Base-by-base conservation (phyloP, 2,888 invertebrate genomes). In the Heliconius erato region DNA sequence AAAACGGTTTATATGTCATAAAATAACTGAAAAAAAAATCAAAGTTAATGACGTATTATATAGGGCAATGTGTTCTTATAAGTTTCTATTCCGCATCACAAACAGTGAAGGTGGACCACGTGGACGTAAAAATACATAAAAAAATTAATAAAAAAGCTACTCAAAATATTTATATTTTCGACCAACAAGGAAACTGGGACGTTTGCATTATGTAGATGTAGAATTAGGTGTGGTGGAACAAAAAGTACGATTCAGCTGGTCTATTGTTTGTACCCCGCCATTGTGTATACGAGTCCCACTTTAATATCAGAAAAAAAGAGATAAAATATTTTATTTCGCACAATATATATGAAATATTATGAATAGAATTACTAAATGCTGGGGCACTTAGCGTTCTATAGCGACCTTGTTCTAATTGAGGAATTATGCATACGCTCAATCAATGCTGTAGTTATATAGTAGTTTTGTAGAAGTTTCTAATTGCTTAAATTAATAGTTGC, bases 181-280 rank as follows among this genome's bases (percentile, higher is more conserved):
- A 35, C 59, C 59, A 35, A 84, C 74, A 79, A 59, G 78, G 79
- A 83, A 85, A 85, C 82, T 85, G 84, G 86, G 83, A 83, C 83
- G 83, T 83, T 74, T 79, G 84, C 84, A 87, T 87, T 87, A 87
- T 85, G 84, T 85, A 85, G 85, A 84, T 86, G 83, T 86, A 87
- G 85, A 86, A 87, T 87, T 87, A 85, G 86, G 86, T 84, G 85
- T 82, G 83, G 86, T 86, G 82, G 85, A 87, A 88, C 85, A 87
- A 88, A 86, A 87, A 86, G 84, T 80, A 74, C 84, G 79, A 87
- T 87, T 84, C 85, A 86, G 91, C 90, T 88, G 89, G 87, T 81
- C 89, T 87, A 90, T 94, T 93, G 94, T 93, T 89, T 90, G 89
- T 88, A 83, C 77, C 65, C 65, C 84, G 81, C 77, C 71, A 81